Conservation (phyloP, 2,797 vertebrate species). For the Aphelocoma californica region DNA sequence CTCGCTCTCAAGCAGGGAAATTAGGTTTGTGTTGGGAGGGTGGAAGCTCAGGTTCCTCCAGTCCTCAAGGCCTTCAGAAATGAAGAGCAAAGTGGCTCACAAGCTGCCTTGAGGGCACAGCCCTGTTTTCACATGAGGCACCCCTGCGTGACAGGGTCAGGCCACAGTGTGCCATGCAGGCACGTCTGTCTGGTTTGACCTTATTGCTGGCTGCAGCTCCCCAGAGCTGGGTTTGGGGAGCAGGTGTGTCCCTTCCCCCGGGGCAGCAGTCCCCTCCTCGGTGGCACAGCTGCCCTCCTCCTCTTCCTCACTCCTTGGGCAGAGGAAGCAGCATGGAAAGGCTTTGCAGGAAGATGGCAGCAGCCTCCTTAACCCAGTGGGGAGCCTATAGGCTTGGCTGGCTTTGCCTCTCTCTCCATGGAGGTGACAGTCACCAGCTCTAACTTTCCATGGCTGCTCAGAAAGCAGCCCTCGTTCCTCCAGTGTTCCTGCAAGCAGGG, state of each 20-base stretch:
- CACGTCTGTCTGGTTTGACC: background rate
- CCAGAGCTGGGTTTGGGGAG: conserved; percentile 11
- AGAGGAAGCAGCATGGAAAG: conserved; percentile 76
- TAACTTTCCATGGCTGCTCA: background rate
- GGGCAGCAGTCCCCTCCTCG: background rate
- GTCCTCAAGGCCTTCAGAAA: background rate
- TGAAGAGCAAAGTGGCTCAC: background rate
- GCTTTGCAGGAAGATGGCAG: conserved; percentile 51
- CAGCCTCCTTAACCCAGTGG: conserved; percentile 44
- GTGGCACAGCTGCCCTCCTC: background rate
- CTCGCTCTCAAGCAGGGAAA: background rate
- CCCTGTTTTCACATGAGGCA: background rate
- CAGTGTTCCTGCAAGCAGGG: conserved; percentile 71
- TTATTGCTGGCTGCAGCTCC: background rate
- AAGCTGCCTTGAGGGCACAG: background rate
- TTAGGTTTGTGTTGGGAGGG: background rate
- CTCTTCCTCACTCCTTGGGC: conserved; percentile 40
- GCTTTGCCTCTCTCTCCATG: background rate
- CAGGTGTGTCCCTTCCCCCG: conserved; percentile 70
- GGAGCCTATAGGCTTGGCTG: conserved; percentile 58
- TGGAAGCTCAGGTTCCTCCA: background rate
- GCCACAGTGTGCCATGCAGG: background rate
- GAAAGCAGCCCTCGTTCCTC: conserved; percentile 78
- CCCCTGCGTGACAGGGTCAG: fast-evolving
- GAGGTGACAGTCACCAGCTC: background rate